A percentile compares a stretch with the other conserved stretches of the same genome.
Evolutionary conservation across 2,113 vertebrate species (phyloP).

Genomic region (Brienomyrus longianalis): DNA sequence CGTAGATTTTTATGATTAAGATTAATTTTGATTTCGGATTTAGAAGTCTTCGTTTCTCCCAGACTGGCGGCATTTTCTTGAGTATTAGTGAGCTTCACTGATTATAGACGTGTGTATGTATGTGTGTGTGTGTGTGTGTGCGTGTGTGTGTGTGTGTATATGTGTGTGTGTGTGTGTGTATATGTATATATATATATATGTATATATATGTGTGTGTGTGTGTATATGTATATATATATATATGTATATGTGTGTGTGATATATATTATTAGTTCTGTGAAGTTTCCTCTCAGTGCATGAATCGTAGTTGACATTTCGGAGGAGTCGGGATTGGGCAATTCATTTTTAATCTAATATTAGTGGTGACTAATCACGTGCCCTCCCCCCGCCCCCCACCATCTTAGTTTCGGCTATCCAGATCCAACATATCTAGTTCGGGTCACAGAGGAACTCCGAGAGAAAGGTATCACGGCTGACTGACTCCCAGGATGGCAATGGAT

Average conservation of each 20-base stretch:
- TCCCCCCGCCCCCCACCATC: constrained; percentile 27
- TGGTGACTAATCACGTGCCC: not conserved
- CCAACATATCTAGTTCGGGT: constrained; percentile 85
- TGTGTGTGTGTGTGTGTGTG: too few species aligned
- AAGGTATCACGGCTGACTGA: constrained; percentile 81
- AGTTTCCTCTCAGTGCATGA: not conserved
- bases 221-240: not conserved
- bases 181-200: not conserved
- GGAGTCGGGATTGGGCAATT: not conserved
- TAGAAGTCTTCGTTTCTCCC: not conserved
- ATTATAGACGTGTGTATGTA: too few species aligned
- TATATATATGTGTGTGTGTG: too few species aligned
- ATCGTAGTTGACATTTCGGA: not conserved
- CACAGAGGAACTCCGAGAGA: constrained; percentile 83
- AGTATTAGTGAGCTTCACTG: not conserved
- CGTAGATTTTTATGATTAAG: not conserved
- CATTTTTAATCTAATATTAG: not conserved
- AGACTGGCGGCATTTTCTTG: not conserved
- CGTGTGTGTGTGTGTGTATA: too few species aligned
- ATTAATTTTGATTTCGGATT: not conserved
- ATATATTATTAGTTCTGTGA: not conserved
- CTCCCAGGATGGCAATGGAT: constrained; percentile 38
- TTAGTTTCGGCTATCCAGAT: constrained; percentile 85
- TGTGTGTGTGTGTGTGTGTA: too few species aligned
- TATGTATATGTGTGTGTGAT: too few species aligned